phyloP scores from a whole-genome alignment of 2,113 vertebrate species.

The Neolamprologus toae region DNA sequence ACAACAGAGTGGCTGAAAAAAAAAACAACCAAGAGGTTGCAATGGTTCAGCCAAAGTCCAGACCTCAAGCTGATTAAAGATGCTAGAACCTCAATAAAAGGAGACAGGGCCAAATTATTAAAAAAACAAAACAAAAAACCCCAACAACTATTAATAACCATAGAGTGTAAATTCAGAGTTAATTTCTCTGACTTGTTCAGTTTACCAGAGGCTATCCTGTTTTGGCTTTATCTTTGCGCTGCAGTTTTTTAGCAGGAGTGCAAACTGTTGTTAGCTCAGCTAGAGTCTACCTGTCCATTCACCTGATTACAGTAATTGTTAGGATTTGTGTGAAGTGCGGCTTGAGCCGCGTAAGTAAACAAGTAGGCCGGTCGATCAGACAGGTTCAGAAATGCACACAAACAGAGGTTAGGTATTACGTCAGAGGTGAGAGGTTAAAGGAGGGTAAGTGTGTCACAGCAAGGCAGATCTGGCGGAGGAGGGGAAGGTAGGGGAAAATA shows the following conservation, averaged over 20 bases:
- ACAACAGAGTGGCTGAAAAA: neutral
- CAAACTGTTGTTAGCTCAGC: constrained; percentile 1
- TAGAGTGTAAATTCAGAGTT: neutral
- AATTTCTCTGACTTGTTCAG: neutral
- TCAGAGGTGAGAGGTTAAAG: neutral
- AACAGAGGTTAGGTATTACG: neutral
- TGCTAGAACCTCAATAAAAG: neutral
- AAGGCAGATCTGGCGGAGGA: neutral
- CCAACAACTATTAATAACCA: neutral
- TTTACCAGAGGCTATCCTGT: neutral
- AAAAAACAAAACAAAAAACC: rapidly evolving
- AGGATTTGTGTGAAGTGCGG: neutral
- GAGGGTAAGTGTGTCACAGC: neutral
- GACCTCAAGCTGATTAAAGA: neutral
- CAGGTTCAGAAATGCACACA: neutral
- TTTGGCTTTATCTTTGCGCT: neutral
- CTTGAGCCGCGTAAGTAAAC: neutral
- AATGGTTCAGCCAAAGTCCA: neutral
- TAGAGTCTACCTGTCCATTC: neutral
- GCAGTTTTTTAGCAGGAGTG: neutral
- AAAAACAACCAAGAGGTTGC: rapidly evolving
- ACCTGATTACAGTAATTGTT: constrained; percentile 9
- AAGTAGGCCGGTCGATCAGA: neutral
- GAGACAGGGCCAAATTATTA: rapidly evolving
- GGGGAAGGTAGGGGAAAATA: neutral